These are phyloP conservation scores for Cyaniris semiargus DNA, from an alignment of 2,888 invertebrate species.

Conservation along the genomic window DNA sequence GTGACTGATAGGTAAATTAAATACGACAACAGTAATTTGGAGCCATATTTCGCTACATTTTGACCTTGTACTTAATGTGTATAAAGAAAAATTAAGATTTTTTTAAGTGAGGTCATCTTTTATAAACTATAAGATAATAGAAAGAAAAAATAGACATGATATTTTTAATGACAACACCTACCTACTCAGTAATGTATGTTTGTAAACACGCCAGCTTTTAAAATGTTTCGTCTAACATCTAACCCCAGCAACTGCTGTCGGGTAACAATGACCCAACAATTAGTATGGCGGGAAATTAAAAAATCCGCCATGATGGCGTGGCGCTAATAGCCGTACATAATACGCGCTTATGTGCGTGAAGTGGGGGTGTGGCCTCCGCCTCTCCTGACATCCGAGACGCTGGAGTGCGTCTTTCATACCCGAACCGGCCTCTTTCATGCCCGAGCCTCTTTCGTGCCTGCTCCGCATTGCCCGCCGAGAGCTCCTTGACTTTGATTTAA, in stretches of 20 bases:
- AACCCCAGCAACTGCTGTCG: neutral
- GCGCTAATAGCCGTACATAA: conserved; percentile 80
- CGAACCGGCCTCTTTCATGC: conserved; percentile 73
- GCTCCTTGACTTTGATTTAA: conserved; percentile 78
- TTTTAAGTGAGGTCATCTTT: neutral
- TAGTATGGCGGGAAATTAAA: conserved; percentile 76
- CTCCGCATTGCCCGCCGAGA: conserved; percentile 47
- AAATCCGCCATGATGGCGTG: conserved; percentile 78
- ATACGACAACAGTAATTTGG: conserved; percentile 8
- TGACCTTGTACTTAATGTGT: too few relatives aligned
- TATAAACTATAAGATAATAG: too few relatives aligned
- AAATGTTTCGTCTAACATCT: neutral
- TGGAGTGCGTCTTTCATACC: conserved; percentile 68
- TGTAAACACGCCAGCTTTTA: neutral
- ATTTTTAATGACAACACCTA: neutral
- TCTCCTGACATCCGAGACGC: conserved; percentile 78
- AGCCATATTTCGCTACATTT: too few relatives aligned
- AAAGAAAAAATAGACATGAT: neutral
- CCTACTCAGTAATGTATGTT: neutral
- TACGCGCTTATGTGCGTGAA: conserved; percentile 78
- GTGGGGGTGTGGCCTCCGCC: conserved; percentile 79
- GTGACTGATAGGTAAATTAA: conserved; percentile 25
- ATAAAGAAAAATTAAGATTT: too few relatives aligned
- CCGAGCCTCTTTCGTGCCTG: conserved; percentile 60
- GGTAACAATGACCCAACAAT: conserved; percentile 48